These are phyloP conservation scores for Spodoptera exigua DNA, from an alignment of 2,888 invertebrate genomes.

Conservation along the genomic window DNA sequence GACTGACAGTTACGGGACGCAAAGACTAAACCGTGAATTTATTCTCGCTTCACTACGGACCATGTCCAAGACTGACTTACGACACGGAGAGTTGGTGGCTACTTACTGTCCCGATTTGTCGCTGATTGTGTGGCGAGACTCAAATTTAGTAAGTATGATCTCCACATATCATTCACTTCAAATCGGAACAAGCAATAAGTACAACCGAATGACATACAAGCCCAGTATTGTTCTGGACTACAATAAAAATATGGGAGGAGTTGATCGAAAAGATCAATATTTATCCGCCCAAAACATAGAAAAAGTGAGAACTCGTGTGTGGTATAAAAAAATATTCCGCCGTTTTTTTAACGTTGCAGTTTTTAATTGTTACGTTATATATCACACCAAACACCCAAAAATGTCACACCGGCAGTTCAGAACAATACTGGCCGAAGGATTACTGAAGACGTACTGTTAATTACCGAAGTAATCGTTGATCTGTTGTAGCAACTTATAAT, in stretches of 20 bases:
- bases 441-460: constrained; percentile 21
- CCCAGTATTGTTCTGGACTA: constrained; percentile 28
- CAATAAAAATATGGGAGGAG: constrained; percentile 13
- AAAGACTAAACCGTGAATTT: constrained; percentile 30
- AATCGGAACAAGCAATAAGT: constrained; percentile 21
- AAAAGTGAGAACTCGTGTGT: constrained; percentile 2
- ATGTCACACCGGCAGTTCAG: constrained; percentile 24
- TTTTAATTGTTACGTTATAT: too few relatives aligned
- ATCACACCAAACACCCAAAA: constrained; percentile 5
- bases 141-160: constrained; percentile 50
- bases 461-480: too few relatives aligned
- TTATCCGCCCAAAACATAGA: constrained; percentile 8
- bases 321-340: constrained; percentile 1
- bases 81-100: constrained; percentile 49
- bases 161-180: constrained; percentile 44
- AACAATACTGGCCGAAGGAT: constrained; percentile 12
- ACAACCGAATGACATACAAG: constrained; percentile 21
- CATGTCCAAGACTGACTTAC: constrained; percentile 46
- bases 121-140: constrained; percentile 70
- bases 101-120: constrained; percentile 58
- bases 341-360: too few relatives aligned
- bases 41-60: constrained; percentile 47
- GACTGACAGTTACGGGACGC: too few relatives aligned
- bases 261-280: constrained; percentile 9
- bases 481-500: too few relatives aligned